phyloP scores from a whole-genome alignment of 1,140 invertebrate genomes.

The Drosophila azteca region DNA sequence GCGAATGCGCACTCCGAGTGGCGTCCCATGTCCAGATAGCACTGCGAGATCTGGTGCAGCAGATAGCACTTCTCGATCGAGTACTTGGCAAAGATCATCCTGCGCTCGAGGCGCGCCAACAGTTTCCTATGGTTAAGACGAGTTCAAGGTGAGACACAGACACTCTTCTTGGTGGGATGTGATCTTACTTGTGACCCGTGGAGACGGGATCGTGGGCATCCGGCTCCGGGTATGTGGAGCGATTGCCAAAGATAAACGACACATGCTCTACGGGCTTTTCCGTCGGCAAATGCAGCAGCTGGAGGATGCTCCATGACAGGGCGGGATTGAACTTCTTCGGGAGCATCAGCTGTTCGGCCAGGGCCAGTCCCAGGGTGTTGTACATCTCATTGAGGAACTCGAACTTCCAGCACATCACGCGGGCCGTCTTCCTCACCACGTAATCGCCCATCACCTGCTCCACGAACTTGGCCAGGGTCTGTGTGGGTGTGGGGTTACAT shows the following conservation, averaged over 20 bases:
- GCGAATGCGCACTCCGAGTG: conserved; percentile 71
- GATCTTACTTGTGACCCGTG: conserved; percentile 27
- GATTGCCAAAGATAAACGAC: conserved; percentile 68
- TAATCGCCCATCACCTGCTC: conserved; percentile 78
- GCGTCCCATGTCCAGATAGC: conserved; percentile 56
- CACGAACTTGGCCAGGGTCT: conserved; percentile 51
- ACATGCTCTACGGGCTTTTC: conserved; percentile 60
- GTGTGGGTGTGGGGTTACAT: no score
- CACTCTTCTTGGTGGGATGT: no score
- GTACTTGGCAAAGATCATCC: conserved; percentile 68
- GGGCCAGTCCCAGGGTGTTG: conserved; percentile 65
- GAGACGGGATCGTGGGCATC: conserved; percentile 43
- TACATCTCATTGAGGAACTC: conserved; percentile 78
- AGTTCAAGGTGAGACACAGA: no score
- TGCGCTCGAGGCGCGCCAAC: conserved; percentile 49
- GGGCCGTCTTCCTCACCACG: conserved; percentile 65
- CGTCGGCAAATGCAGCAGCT: conserved; percentile 46
- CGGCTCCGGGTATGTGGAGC: conserved; percentile 58
- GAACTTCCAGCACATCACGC: conserved; percentile 82
- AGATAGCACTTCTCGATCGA: conserved; percentile 77
- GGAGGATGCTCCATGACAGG: conserved; percentile 7
- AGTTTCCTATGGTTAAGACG: conserved; percentile 14
- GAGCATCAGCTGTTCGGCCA: conserved; percentile 54
- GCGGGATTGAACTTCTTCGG: conserved; percentile 13
- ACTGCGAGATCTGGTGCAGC: conserved; percentile 54